Base-by-base conservation (phyloP, 2,888 invertebrate genomes). In the Amiota minor region DNA sequence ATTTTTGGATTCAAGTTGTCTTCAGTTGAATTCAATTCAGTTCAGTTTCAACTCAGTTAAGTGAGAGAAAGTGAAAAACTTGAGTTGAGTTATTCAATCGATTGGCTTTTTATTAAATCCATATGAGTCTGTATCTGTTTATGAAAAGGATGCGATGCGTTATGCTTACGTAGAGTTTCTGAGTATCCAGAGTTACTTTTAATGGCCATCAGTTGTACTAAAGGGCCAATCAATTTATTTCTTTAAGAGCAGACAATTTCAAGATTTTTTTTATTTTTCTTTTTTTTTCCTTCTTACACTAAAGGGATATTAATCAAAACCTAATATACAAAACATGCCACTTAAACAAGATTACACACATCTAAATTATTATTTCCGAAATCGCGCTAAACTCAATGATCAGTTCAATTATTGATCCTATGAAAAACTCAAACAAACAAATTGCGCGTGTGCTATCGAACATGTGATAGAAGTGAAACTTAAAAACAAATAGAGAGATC, bases 281-380 rank as follows among this genome's bases (percentile, higher is more conserved):
- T 59, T 16, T 20, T 20, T 8, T 12, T 59, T 53, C 53, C n/a
- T 53, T 53, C 16, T n/a, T 53, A 53, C 9, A 53, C 53, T 12
- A 53, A n/a, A 35, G 6, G 83, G 83, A 84, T 84, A 83, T 83
- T 83, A 81, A 84, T 83, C 83, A 83, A 83, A 35, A 84, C 83
- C 80, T 84, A 83, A 83, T 84, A 83, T 80, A 83, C 81, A 81
- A 77, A 81, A 83, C 83, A 84, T 84, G 83, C 35, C 18, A 56
- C 2, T 18, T 6, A 18, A 8, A 56, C 16, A 56, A 56, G 18
- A 56, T 18, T 8, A 16, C 59, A 59, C 9, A 16, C 59, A 35
- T 35, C 6, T 2, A 2, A 35, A 35, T 35, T 35, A 35, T 35
- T 35, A 35, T 35, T 2, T 35, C 35, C 2, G 6, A 35, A 35